A percentile compares a stretch with the other conserved stretches of the same genome.
Evolutionary conservation across 2,888 invertebrate genomes (phyloP).

Genomic region (Lampropteryx suffumata): DNA sequence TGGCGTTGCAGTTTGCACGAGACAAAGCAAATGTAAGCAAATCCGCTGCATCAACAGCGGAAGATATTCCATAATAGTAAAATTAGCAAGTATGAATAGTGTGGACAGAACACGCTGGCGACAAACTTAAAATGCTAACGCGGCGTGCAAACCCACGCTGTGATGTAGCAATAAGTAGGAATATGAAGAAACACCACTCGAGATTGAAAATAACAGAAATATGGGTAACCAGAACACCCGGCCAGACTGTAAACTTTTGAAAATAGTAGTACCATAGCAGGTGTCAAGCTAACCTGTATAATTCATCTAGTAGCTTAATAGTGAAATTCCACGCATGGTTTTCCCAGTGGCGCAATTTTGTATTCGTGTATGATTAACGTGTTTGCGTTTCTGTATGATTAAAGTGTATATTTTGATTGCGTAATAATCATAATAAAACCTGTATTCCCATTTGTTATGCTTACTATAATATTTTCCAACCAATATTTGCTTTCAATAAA

Average conservation of each 20-base stretch:
- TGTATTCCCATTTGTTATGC: constrained; percentile 28
- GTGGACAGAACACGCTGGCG: constrained; percentile 5
- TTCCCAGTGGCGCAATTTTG: no score
- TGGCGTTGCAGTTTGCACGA: neutral
- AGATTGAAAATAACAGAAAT: no score
- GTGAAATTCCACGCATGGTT: no score
- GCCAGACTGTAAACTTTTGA: no score
- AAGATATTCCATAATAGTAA: constrained; percentile 16
- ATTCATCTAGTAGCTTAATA: no score
- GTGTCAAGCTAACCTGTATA: no score
- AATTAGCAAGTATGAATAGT: constrained; percentile 21
- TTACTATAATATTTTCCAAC: constrained; percentile 20
- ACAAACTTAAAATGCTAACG: constrained; percentile 24
- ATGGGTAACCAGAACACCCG: no score
- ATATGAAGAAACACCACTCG: no score
- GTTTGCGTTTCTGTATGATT: neutral
- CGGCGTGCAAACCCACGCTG: neutral
- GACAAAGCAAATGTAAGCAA: constrained; percentile 4
- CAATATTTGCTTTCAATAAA: constrained; percentile 21
- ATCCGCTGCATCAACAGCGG: constrained; percentile 4
- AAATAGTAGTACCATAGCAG: no score
- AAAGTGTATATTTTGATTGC: neutral
- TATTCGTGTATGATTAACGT: neutral
- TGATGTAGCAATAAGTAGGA: no score
- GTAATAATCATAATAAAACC: constrained; percentile 13